Conservation (phyloP, 2,113 vertebrate species). For the Tachysurus vachellii region DNA sequence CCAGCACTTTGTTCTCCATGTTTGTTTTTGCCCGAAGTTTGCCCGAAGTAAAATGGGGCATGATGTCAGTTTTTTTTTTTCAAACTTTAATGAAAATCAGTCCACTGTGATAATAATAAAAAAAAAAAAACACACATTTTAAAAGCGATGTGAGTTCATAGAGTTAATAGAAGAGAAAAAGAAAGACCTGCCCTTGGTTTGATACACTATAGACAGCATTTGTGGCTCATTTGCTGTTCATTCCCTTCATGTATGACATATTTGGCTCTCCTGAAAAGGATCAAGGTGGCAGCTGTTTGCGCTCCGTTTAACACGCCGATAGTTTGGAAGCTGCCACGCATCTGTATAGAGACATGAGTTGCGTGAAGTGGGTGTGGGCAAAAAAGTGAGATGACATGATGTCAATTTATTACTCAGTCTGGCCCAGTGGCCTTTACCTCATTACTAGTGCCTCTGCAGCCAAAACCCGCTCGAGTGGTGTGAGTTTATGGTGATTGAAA, state of each 20-base stretch:
- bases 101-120: not conserved
- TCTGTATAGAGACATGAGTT: not conserved
- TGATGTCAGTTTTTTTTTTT: not conserved
- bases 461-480: not conserved
- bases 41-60: too few relatives aligned
- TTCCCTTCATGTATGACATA: conserved; percentile 17
- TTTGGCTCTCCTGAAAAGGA: not conserved
- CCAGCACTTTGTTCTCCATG: too few relatives aligned
- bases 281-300: not conserved
- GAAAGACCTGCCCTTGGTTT: not conserved
- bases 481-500: conserved; percentile 46
- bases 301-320: not conserved
- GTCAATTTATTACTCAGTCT: conserved; percentile 28
- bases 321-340: not conserved
- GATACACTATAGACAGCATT: not conserved
- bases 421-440: not conserved
- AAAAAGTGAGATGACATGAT: conserved; percentile 27
- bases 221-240: not conserved
- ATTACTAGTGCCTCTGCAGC: not conserved
- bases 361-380: not conserved
- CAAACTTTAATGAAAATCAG: not conserved
- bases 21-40: too few relatives aligned
- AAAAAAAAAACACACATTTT: not conserved
- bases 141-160: too few relatives aligned
- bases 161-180: not conserved